These are phyloP conservation scores for Spodoptera frugiperda DNA, from an alignment of 1,140 invertebrate species.

Conservation along the genomic window DNA sequence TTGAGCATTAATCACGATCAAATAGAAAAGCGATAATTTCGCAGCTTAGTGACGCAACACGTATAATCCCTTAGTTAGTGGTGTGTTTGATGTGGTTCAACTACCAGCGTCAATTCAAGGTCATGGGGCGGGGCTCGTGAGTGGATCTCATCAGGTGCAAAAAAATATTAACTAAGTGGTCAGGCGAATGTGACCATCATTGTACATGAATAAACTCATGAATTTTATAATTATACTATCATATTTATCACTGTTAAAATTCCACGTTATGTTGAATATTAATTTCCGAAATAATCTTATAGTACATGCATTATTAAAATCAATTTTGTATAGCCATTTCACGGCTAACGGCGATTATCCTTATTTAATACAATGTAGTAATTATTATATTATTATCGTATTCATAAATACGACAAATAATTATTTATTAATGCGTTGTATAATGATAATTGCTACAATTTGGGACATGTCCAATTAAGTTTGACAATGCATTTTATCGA, in stretches of 20 bases:
- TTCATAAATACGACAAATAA: conserved; percentile 1
- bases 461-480: not conserved
- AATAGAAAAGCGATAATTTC: too few relatives aligned
- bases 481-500: not conserved
- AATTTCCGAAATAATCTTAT: not conserved
- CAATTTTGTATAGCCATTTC: not conserved
- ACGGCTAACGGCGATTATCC: not conserved
- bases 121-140: too few relatives aligned
- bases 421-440: conserved; percentile 10
- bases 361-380: conserved; percentile 15
- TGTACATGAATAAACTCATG: too few relatives aligned
- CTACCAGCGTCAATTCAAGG: too few relatives aligned
- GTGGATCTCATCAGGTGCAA: too few relatives aligned
- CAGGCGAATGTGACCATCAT: too few relatives aligned
- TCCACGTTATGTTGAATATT: not conserved
- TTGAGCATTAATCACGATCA: too few relatives aligned
- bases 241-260: not conserved
- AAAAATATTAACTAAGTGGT: too few relatives aligned
- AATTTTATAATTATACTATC: too few relatives aligned
- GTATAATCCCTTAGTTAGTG: too few relatives aligned
- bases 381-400: conserved; percentile 3
- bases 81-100: too few relatives aligned
- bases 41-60: too few relatives aligned
- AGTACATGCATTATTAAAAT: conserved; percentile 1
- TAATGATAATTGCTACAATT: not conserved